Evolutionary conservation across 2,113 vertebrate species (phyloP), one percentile per base, ranked within the genome.

Genomic region (Bubo bubo): DNA sequence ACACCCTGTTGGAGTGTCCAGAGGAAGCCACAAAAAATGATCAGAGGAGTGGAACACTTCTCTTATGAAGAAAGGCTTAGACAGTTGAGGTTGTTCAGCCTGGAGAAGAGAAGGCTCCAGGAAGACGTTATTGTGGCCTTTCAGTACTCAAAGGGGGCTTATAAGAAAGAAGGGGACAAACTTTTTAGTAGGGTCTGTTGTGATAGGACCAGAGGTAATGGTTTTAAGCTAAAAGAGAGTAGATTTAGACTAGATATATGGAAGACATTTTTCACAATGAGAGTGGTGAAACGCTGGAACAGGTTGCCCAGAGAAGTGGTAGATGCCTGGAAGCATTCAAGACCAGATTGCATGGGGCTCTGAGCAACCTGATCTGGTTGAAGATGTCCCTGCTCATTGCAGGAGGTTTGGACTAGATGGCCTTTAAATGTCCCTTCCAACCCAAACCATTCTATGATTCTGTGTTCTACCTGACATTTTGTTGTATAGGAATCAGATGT

Each of bases 401-500:
- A 73, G 6, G 18, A 18, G 9, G 10, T 15, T 5, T 73, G 28
- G 15, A 56, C 13, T 39, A 15, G 19, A 72, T 53, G 49, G 28
- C 3, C 49, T 39, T 22, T 12, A 72, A 53, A 72, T 7, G 27
- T 39, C 6, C 10, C 35, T 72, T 72, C n/a, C 27, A 37, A 72
- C 13, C 24, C 26, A 30, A 37, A 52, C 18, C 28, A 15, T 52
- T 28, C 26, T 52, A 30, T 30, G 27, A 22, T 24, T 41, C 45
- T 47, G 20, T 47, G 45, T n/a, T n/a, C n/a, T n/a, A 60, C 8
- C 35, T 39, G 14, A 62, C 35, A 30, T 81, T 20, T 52, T 4
- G 0, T 34, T 10, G 0, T 47, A 26, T 49, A 21, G 14, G 17
- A 26, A 3, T 52, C 15, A 41, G 4, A 13, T 56, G 3, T 35